Percentiles rank a stretch among this genome's conserved stretches.
Conservation (phyloP, 64 coral and sea anemone genomes). For the Actinia tenebrosa region DNA sequence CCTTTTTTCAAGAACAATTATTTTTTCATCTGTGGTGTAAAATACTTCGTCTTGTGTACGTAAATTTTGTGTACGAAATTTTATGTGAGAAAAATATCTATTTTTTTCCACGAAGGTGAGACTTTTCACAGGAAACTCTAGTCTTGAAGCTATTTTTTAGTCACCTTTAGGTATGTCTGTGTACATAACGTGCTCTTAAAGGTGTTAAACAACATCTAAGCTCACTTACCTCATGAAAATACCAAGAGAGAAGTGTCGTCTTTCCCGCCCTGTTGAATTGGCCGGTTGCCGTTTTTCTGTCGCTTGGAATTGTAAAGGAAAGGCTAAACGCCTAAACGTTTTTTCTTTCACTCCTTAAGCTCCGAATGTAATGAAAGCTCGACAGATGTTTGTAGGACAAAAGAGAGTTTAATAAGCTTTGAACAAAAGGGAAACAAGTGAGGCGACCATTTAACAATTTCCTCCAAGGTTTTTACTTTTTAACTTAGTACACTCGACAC, state of each 20-base stretch:
- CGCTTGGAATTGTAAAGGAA: background rate
- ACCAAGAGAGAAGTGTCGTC: background rate
- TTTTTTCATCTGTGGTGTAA: background rate
- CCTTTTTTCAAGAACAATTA: background rate
- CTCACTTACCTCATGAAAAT: background rate
- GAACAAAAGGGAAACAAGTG: constrained; percentile 21
- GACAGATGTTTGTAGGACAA: constrained; percentile 24
- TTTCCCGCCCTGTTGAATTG: background rate
- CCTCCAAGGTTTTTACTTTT: background rate
- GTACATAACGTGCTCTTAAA: background rate
- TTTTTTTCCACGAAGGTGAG: background rate
- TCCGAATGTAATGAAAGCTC: background rate
- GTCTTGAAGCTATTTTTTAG: background rate
- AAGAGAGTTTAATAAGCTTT: constrained; percentile 27
- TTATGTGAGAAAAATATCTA: background rate
- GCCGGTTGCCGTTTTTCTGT: background rate
- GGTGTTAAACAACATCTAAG: background rate
- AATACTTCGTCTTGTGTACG: background rate
- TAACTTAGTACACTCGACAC: constrained; percentile 9
- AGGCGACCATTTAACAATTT: constrained; percentile 1
- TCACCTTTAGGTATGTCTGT: background rate
- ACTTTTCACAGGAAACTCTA: background rate
- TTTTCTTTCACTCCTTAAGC: background rate
- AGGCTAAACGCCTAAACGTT: background rate
- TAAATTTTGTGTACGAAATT: background rate